phyloP scores from a whole-genome alignment of 30 jellyfish, hydroid and myxozoan genomes.

The Hydractinia echinata region DNA sequence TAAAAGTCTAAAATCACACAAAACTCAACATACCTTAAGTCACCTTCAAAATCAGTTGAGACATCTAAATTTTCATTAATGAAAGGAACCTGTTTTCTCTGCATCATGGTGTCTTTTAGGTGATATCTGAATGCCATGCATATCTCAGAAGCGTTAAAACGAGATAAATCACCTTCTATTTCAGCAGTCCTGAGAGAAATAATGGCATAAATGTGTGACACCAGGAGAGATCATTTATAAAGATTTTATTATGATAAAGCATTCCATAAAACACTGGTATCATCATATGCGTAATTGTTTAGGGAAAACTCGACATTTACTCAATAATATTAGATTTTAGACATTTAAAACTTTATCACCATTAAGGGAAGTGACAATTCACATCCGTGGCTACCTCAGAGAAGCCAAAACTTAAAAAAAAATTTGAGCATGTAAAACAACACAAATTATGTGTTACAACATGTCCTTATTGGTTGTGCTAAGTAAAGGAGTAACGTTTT shows the following conservation, averaged over 20 bases:
- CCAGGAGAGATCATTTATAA: not conserved
- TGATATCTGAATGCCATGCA: slow-evolving; percentile 28
- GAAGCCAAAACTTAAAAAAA: too few relatives aligned
- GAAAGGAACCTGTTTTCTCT: not conserved
- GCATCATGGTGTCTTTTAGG: not conserved
- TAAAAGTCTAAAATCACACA: too few relatives aligned
- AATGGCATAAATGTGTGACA: not conserved
- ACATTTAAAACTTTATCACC: too few relatives aligned
- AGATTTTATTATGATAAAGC: not conserved
- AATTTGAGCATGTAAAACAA: too few relatives aligned
- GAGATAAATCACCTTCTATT: not conserved
- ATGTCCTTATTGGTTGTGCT: too few relatives aligned
- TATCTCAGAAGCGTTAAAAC: slow-evolving; percentile 4
- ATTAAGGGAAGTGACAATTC: too few relatives aligned
- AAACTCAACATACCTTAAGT: not conserved
- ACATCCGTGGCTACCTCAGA: too few relatives aligned
- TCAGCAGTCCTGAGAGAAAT: slow-evolving; percentile 12
- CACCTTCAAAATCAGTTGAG: slow-evolving; percentile 30
- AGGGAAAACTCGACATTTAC: too few relatives aligned
- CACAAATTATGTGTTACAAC: too few relatives aligned
- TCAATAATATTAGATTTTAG: too few relatives aligned
- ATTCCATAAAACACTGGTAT: not conserved
- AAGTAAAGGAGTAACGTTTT: too few relatives aligned
- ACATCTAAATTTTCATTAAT: not conserved
- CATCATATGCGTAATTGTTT: not conserved